Evolutionary conservation across 1,140 invertebrate species (phyloP).

Genomic region (Gonatopus flavifemur): DNA sequence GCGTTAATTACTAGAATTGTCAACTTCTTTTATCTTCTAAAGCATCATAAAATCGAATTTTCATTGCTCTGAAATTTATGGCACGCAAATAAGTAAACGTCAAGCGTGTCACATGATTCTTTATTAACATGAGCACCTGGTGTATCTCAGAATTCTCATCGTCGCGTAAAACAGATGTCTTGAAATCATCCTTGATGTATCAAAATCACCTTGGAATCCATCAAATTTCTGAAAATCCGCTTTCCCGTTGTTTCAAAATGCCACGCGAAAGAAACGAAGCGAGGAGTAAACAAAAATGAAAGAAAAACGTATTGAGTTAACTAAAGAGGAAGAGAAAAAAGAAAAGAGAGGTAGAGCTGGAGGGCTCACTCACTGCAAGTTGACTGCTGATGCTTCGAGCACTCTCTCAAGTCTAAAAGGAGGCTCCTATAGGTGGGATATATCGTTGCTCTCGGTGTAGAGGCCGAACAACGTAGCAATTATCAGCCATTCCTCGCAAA

Average conservation of each 20-base stretch:
- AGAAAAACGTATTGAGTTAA: neutral
- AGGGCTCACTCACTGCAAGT: constrained; percentile 23
- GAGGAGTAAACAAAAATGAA: constrained; percentile 30
- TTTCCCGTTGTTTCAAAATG: constrained; percentile 31
- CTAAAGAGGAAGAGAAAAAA: neutral
- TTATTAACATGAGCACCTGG: no score
- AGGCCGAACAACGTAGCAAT: constrained; percentile 57
- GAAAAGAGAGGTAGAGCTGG: constrained; percentile 11
- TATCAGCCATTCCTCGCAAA: constrained; percentile 60
- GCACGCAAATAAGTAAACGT: no score
- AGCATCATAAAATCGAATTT: no score
- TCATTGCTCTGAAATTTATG: no score
- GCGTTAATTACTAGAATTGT: no score
- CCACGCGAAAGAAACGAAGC: constrained; percentile 31
- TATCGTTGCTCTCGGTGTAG: constrained; percentile 50
- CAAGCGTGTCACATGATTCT: no score
- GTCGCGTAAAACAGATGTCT: no score
- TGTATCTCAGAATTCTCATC: no score
- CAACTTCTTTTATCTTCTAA: no score
- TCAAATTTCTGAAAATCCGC: constrained; percentile 45
- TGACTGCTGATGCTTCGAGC: constrained; percentile 42
- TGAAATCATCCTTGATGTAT: no score
- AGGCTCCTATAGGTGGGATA: constrained; percentile 54
- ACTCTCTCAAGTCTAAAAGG: constrained; percentile 52
- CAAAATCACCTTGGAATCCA: no score